Percentiles rank a stretch among this genome's conserved stretches.
Conservation (phyloP, 1,140 invertebrate genomes). For the Lerema accius region DNA sequence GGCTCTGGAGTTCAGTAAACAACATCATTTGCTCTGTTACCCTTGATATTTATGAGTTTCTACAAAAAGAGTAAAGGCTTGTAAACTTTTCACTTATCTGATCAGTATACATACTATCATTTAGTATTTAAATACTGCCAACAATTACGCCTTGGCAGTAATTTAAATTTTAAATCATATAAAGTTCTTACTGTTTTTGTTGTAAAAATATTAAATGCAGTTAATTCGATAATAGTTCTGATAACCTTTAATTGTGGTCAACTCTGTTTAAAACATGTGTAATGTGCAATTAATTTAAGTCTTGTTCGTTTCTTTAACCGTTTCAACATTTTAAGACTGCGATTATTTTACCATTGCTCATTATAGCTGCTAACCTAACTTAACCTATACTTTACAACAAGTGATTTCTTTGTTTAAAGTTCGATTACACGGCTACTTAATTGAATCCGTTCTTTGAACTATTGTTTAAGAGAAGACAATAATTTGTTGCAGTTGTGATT, state of each 20-base stretch:
- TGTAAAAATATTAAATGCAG: constrained; percentile 42
- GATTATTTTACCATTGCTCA: background rate
- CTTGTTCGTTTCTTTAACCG: no score
- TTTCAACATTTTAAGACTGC: no score
- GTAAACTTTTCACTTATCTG: constrained; percentile 6
- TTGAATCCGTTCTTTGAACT: background rate
- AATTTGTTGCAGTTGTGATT: no score
- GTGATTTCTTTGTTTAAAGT: constrained; percentile 3
- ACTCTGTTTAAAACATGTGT: background rate
- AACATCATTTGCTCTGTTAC: constrained; percentile 21
- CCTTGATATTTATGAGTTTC: constrained; percentile 28
- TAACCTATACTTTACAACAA: no score
- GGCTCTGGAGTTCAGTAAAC: constrained; percentile 17
- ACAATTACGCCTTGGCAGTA: constrained; percentile 20
- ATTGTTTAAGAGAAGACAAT: no score
- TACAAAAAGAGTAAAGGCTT: constrained; percentile 2
- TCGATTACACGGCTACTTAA: background rate
- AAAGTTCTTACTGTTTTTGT: constrained; percentile 26
- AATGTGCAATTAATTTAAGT: no score
- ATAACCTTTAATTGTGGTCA: constrained; percentile 38
- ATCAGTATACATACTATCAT: constrained; percentile 8
- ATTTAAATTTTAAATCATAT: constrained; percentile 33
- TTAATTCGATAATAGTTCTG: constrained; percentile 42
- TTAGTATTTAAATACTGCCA: constrained; percentile 13
- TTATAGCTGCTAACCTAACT: no score